phyloP scores from a whole-genome alignment of 2,888 invertebrate species.

The Drosophila pegasa region DNA sequence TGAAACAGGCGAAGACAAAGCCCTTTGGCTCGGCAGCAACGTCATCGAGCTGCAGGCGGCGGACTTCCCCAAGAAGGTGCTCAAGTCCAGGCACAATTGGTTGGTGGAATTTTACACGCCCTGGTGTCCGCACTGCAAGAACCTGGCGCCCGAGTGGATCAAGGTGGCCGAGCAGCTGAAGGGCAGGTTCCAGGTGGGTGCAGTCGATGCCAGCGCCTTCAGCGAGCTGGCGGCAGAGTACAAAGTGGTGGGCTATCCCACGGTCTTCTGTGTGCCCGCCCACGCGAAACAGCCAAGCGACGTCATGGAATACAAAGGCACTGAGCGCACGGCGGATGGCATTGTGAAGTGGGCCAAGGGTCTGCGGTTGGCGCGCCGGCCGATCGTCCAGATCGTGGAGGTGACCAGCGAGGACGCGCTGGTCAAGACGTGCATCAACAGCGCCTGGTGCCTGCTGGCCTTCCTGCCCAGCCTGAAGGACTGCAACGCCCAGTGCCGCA shows the following conservation, averaged over 20 bases:
- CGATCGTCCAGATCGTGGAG: neutral
- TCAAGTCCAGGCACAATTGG: conserved; percentile 12
- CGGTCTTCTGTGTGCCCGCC: conserved; percentile 9
- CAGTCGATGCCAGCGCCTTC: conserved; percentile 5
- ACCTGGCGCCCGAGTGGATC: neutral
- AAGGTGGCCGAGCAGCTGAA: conserved; percentile 8
- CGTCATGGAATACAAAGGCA: neutral
- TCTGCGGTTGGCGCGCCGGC: neutral
- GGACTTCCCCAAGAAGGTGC: neutral
- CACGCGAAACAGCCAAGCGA: neutral
- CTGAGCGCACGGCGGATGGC: neutral
- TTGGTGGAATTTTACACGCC: conserved; percentile 15
- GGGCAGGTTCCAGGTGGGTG: neutral
- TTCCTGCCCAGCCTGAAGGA: conserved; percentile 8
- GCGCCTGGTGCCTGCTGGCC: conserved; percentile 18
- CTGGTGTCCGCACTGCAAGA: conserved; percentile 6
- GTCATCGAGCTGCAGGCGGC: conserved; percentile 3
- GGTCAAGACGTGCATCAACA: neutral
- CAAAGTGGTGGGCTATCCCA: neutral
- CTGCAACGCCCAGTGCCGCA: conserved; percentile 17
- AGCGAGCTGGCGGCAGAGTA: neutral
- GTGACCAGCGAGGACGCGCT: conserved; percentile 2
- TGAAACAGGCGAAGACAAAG: neutral
- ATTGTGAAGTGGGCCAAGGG: neutral
- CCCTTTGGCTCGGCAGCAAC: neutral